Percentiles rank a stretch among this genome's conserved stretches.
Evolutionary conservation across 1,140 invertebrate species (phyloP).

Genomic region (Drosophila biarmipes): DNA sequence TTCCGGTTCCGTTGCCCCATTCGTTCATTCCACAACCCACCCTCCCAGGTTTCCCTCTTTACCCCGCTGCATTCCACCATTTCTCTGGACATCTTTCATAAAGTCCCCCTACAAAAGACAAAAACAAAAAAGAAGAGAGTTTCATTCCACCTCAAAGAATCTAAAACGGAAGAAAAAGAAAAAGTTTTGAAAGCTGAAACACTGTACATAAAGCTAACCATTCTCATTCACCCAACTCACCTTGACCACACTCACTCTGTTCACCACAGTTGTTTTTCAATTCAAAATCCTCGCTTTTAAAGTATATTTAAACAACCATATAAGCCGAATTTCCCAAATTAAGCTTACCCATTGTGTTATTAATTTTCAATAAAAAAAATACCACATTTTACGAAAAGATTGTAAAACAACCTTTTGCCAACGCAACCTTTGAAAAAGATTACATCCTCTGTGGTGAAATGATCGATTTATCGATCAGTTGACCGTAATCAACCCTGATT

Average conservation of each 20-base stretch:
- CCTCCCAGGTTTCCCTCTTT: neutral
- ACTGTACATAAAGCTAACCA: constrained; percentile 48
- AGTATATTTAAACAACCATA: constrained; percentile 5
- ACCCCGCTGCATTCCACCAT: constrained; percentile 24
- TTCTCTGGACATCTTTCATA: constrained; percentile 26
- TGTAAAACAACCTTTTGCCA: neutral
- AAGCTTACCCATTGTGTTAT: constrained; percentile 2
- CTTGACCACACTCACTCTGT: constrained; percentile 21
- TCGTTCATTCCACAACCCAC: constrained; percentile 12
- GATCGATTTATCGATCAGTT: neutral
- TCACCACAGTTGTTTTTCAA: constrained; percentile 37
- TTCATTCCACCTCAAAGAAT: constrained; percentile 18
- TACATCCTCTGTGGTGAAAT: constrained; percentile 1
- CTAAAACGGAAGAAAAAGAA: neutral
- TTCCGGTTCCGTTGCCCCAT: constrained; percentile 37
- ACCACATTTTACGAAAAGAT: neutral
- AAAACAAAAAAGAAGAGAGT: neutral
- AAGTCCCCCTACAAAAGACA: neutral
- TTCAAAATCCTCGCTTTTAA: constrained; percentile 9
- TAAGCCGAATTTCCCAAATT: neutral
- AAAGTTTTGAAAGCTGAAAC: constrained; percentile 34
- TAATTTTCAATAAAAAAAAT: neutral
- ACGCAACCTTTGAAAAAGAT: neutral
- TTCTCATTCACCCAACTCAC: constrained; percentile 45
- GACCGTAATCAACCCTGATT: neutral